A percentile compares a stretch with the other conserved stretches of the same genome.
Evolutionary conservation across 2,888 invertebrate genomes (phyloP).

Genomic region (Crossocerus cetratus): DNA sequence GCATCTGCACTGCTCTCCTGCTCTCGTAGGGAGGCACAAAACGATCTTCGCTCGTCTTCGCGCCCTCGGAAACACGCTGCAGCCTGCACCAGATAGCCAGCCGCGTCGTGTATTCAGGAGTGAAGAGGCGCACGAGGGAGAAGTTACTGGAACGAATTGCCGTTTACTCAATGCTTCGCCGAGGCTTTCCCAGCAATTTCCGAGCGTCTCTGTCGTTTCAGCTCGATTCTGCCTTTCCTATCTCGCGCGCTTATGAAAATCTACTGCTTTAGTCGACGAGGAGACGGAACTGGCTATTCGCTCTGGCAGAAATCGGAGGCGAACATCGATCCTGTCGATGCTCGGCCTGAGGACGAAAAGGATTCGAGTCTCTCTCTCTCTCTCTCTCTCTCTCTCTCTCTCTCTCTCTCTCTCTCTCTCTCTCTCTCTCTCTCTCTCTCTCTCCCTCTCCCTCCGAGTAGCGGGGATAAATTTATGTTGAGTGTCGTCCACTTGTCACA

Average conservation of each 20-base stretch:
- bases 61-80: neutral
- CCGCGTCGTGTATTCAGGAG: conserved; percentile 25
- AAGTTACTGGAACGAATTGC: conserved; percentile 47
- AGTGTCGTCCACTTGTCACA: conserved; percentile 35
- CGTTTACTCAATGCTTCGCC: conserved; percentile 43
- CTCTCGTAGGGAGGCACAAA: conserved; percentile 13
- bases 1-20: conserved; percentile 32
- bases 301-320: no score
- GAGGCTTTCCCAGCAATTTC: no score
- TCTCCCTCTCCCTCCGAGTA: neutral
- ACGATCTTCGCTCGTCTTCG: conserved; percentile 38
- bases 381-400: neutral
- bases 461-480: conserved; percentile 27
- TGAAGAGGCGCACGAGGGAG: conserved; percentile 40
- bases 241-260: neutral
- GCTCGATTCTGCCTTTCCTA: no score
- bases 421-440: neutral
- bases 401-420: neutral
- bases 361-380: conserved; percentile 21
- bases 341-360: conserved; percentile 1
- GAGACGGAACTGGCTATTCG: neutral
- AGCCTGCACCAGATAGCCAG: no score
- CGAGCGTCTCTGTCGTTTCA: no score
- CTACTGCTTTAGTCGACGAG: neutral
- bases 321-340: neutral